Evolutionary conservation across 2,888 invertebrate species (phyloP), one percentile per base, ranked within the genome.

Genomic region (Nemotelus pantherinus): DNA sequence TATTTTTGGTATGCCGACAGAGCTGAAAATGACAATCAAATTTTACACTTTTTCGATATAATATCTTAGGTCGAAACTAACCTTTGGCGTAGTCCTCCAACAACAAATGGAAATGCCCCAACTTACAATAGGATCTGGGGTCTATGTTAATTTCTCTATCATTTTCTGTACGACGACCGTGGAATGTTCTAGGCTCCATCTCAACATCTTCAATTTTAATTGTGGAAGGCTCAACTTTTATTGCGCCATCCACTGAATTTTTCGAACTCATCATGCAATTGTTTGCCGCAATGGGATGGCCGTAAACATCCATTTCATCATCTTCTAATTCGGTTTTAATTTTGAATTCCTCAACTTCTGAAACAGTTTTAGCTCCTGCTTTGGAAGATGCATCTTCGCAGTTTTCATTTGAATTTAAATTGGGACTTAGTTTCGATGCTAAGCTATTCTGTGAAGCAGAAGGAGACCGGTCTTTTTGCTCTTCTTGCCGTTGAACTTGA

Each of bases 1-100:
- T 94, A 97, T 86, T 95, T 96, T 88, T 99, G 98, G 88, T 99
- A 99, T 2, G 99, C 98, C 41, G 98, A 98, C 89, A 98, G 91
- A 3, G 99, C 98, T 98, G 88, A 68, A 90, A 91, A 83, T 82
- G 84, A 82, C 83, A 75, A 64, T 53, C 25, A 2, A 55, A 57
- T 55, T 43, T 55, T 63, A 10, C 9, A 60, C 39, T 47, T 45
- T 25, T 5, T 47, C 25, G 58, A 1, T 5, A 50, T 1, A 63
- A 6, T 43, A 10, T 50, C 39, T 10, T 44, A 57, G 44, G 9
- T 1, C 39, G 72, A 4, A 10, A 63, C 41, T 6, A 39, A 98
- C 98, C 97, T 94, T 98, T 97, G 48, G 93, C 90, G 89, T 94
- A 98, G 85, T 99, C 96, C 87, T 96, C 96, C 39, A 98, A 89